Evolutionary conservation across 1,140 invertebrate genomes (phyloP), one percentile per base, ranked within the genome.

Genomic region (Ganaspis sp.): DNA sequence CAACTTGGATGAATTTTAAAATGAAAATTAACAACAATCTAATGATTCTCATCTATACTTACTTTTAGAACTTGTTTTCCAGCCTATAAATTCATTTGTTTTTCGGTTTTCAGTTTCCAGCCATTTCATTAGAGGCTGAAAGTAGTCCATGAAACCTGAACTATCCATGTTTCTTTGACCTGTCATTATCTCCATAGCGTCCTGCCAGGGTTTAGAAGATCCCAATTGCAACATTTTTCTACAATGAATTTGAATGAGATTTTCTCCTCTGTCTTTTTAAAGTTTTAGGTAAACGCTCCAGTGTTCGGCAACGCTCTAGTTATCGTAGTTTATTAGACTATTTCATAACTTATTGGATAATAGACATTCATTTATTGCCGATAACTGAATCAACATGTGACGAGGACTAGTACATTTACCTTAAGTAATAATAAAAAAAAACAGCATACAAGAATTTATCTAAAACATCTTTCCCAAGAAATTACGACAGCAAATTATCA

Each of bases 191-290:
- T 96, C 93, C 93, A 98, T 93, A 69, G 95, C 95, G 81, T 96
- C 94, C 49, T 93, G 94, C 96, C 96, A 98, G 1, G 95, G 94
- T 81, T 92, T 92, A 0, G 95, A 96, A 0, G 94, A 94, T 42
- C 97, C 97, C 90, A 97, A 89, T 79, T 93, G 92, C 49, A 98
- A 88, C 94, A 97, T 96, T 69, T 92, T 91, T 81, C 95, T 96
- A 73, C 70, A 88, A 90, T 38, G 69, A 45, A 42, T n/a, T 58
- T 40, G 11, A 34, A 74, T 42, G 34, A 40, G 9, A 72, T 2
- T 5, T 37, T 38, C 0, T 70, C 53, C 1, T 53, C 34, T 49
- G 58, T 74, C 42, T 21, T 40, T 74, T 74, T 69, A 12, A 4
- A 38, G 45, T 19, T 17, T 4, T 19, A 38, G 19, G 58, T 17